A percentile compares a stretch with the other conserved stretches of the same genome.
These are phyloP conservation scores for Lycaena phlaeas DNA, from an alignment of 2,888 invertebrate species.

Conservation along the genomic window DNA sequence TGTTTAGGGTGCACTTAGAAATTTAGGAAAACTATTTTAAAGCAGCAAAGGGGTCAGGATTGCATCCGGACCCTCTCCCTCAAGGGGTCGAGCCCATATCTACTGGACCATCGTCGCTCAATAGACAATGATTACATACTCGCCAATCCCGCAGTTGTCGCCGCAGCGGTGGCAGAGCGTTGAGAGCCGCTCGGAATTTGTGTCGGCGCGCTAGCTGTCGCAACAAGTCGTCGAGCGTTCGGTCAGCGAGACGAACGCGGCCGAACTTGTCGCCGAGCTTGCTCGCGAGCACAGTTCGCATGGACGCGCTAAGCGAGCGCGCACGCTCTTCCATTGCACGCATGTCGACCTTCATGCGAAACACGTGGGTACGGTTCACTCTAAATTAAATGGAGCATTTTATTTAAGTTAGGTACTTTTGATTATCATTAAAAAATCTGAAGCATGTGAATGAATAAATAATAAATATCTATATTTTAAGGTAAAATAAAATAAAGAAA, in stretches of 20 bases:
- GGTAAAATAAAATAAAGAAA: too few species aligned
- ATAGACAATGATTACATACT: slow-evolving; percentile 25
- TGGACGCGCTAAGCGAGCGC: slow-evolving; percentile 64
- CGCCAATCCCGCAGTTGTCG: slow-evolving; percentile 47
- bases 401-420: too few species aligned
- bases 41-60: too few species aligned
- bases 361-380: slow-evolving; percentile 77
- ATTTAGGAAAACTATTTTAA: too few species aligned
- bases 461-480: too few species aligned
- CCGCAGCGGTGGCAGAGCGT: slow-evolving; percentile 36
- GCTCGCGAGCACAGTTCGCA: slow-evolving; percentile 52
- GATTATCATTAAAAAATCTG: too few species aligned
- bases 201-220: slow-evolving; percentile 54
- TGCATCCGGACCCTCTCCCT: too few species aligned
- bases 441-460: too few species aligned
- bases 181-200: slow-evolving; percentile 44
- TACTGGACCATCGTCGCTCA: too few species aligned
- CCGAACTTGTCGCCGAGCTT: slow-evolving; percentile 58
- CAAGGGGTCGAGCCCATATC: too few species aligned
- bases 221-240: slow-evolving; percentile 51
- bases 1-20: too few species aligned
- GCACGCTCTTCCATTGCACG: slow-evolving; percentile 77
- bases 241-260: slow-evolving; percentile 49
- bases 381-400: too few species aligned
- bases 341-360: slow-evolving; percentile 80